Evolutionary conservation across 2,888 invertebrate species (phyloP).

Genomic region (Coelogynopora nodosa): DNA sequence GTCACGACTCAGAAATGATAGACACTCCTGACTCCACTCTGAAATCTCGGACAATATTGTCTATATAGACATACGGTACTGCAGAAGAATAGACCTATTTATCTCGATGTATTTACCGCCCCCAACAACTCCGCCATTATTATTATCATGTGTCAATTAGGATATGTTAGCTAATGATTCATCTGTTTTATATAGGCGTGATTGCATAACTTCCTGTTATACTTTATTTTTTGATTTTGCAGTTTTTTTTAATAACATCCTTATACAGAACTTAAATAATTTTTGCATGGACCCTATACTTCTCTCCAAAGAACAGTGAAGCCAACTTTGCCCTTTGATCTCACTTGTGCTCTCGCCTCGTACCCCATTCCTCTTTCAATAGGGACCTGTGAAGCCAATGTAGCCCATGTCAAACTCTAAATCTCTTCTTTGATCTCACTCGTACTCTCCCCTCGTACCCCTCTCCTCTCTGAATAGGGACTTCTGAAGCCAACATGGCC

Average conservation of each 20-base stretch:
- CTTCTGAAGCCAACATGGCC: slow-evolving; percentile 64
- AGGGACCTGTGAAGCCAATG: background rate
- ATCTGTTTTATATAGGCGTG: background rate
- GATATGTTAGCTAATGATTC: too few species aligned
- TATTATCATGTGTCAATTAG: too few species aligned
- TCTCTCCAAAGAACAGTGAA: background rate
- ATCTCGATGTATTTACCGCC: too few species aligned
- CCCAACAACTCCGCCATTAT: too few species aligned
- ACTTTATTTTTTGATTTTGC: background rate
- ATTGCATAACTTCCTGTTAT: background rate
- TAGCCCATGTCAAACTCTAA: background rate
- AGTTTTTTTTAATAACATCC: too few species aligned
- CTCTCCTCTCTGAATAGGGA: slow-evolving; percentile 69
- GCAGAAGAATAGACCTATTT: too few species aligned
- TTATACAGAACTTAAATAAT: background rate
- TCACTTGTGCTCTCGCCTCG: background rate
- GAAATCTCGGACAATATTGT: too few species aligned
- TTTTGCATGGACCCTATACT: background rate
- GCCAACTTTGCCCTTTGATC: background rate
- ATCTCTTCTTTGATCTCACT: background rate
- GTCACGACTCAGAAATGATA: too few species aligned
- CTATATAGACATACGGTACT: too few species aligned
- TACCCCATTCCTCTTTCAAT: background rate
- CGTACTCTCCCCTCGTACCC: too few species aligned
- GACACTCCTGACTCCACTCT: too few species aligned